Base-by-base conservation (phyloP, 37 sponge, comb jelly and placozoan genomes). In the Spongilla lacustris region DNA sequence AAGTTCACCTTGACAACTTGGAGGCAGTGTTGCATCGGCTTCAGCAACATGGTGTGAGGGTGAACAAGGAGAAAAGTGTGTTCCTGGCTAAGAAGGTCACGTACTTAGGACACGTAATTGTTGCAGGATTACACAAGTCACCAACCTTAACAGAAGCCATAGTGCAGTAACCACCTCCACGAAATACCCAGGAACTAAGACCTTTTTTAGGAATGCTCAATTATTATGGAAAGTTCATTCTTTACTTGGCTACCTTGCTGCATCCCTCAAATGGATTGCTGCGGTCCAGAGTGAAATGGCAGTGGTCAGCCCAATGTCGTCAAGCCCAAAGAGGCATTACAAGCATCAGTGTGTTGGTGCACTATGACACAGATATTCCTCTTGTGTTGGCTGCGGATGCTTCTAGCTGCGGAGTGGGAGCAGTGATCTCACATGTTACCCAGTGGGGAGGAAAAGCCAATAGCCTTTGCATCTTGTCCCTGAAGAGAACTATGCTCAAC, bases 141-240 rank as follows among this genome's bases (percentile, higher is more conserved):
- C 36, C 33, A 22, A 50, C 30, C 4, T 78, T 78, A 66, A 71
- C 84, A 1, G 58, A 73, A 28, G 83, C 88, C 19, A 67, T 88
- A 2, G 23, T 14, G 38, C 28, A 82, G n/a, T 76, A 83, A 8
- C 88, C 77, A 36, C 22, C 73, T 9, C 87, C 87, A 37, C 2
- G 2, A 36, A 80, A 87, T 80, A 66, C 82, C 17, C 35, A 48
- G 32, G 81, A 87, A 26, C 50, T 80, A 32, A 19, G 78, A 21
- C 77, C 85, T 4, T 76, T 85, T 8, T 46, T 85, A 26, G 85
- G 85, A 8, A 32, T 85, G 23, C 1, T 85, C 27, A 76, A 77
- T 32, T 85, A 86, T 3, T 86, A 79, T 71, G 71, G 83, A 4
- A 88, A 76, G 50, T 88, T 88, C 31, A 4, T 88, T 17, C 88